Evolutionary conservation across 1,140 invertebrate species (phyloP).

Genomic region (Anthonomus grandis): DNA sequence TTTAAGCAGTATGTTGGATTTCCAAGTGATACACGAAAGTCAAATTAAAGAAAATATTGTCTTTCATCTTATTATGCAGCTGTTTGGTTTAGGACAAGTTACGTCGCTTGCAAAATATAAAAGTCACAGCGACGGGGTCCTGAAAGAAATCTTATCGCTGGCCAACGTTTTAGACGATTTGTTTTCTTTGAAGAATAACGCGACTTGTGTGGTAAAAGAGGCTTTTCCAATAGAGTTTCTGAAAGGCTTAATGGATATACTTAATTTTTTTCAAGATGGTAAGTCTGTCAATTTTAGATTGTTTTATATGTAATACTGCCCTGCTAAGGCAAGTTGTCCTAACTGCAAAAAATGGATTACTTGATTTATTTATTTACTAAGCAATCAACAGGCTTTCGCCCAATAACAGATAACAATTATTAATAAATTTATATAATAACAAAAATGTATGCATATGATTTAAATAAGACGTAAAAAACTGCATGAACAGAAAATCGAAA

Average conservation of each 20-base stretch:
- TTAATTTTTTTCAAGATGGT: conserved; percentile 28
- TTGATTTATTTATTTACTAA: too few relatives aligned
- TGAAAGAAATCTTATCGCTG: conserved; percentile 9
- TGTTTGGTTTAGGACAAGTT: conserved; percentile 12
- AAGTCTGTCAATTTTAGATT: conserved; percentile 9
- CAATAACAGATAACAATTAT: too few relatives aligned
- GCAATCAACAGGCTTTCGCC: too few relatives aligned
- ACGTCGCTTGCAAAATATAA: conserved; percentile 12
- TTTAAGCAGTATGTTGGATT: conserved; percentile 18
- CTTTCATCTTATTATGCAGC: conserved; percentile 7
- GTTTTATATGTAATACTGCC: too few relatives aligned
- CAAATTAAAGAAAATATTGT: conserved; percentile 13
- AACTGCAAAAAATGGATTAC: too few relatives aligned
- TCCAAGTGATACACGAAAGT: conserved; percentile 15
- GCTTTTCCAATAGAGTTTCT: conserved; percentile 25
- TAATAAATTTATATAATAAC: background rate
- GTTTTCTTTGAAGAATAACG: conserved; percentile 19
- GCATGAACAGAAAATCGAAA: too few relatives aligned
- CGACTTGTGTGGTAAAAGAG: conserved; percentile 24
- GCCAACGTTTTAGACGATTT: conserved; percentile 19
- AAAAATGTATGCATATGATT: background rate
- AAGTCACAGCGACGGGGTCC: conserved; percentile 11
- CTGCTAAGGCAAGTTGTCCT: too few relatives aligned
- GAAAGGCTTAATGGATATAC: conserved; percentile 16
- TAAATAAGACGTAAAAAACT: too few relatives aligned